Evolutionary conservation across 2,113 vertebrate species (phyloP).

Genomic region (Syrmaticus mikado): DNA sequence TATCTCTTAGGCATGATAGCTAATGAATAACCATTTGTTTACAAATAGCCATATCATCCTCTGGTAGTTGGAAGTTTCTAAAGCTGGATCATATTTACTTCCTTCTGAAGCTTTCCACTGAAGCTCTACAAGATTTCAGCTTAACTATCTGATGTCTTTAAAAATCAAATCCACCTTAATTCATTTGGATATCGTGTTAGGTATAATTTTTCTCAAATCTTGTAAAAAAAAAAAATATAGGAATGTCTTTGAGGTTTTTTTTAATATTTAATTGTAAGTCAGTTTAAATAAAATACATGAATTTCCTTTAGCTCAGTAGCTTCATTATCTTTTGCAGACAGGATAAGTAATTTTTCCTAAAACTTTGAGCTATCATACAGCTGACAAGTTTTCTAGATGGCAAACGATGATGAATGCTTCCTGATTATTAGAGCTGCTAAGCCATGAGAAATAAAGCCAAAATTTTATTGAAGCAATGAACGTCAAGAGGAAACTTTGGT

Average conservation of each 20-base stretch:
- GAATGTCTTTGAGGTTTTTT: background rate
- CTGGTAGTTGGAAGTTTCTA: background rate
- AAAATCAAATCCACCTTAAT: conserved; percentile 24
- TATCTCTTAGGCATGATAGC: background rate
- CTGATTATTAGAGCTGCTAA: background rate
- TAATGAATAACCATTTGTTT: conserved; percentile 49
- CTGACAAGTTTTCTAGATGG: background rate
- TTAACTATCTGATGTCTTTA: background rate
- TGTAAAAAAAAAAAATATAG: background rate
- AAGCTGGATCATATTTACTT: background rate
- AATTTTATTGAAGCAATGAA: background rate
- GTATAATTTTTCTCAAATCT: background rate
- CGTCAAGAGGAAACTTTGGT: background rate
- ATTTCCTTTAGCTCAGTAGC: background rate
- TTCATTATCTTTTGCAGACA: background rate
- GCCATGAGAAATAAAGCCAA: background rate
- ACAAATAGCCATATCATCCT: conserved; percentile 21
- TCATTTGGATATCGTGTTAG: background rate
- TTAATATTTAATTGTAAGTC: background rate
- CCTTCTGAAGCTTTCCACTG: background rate
- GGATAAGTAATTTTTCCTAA: background rate
- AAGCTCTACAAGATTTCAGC: background rate
- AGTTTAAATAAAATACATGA: background rate
- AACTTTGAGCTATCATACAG: background rate
- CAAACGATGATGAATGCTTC: background rate